A percentile compares a stretch with the other conserved stretches of the same genome.
These are phyloP conservation scores for Centroberyx gerrardi DNA, from an alignment of 2,797 vertebrate species.

Conservation along the genomic window DNA sequence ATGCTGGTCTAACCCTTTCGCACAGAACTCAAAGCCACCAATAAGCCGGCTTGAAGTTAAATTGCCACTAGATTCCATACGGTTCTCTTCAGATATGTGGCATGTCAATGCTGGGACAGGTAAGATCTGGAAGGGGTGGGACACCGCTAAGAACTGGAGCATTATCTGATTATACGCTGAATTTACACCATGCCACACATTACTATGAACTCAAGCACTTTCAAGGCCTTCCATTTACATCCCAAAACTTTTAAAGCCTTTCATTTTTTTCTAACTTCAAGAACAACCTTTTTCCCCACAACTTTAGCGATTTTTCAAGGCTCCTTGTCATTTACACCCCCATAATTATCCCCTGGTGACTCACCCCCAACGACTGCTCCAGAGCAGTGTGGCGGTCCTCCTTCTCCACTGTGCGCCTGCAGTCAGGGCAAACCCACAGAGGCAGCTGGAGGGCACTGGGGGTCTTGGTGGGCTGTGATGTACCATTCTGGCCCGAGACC, in stretches of 20 bases:
- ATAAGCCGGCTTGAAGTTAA: slow-evolving; percentile 3
- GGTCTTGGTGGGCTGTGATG: slow-evolving; percentile 89
- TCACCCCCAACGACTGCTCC: slow-evolving; percentile 92
- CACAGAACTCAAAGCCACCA: no score
- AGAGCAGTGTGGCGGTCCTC: slow-evolving; percentile 91
- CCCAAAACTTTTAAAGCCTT: no score
- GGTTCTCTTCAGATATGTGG: slow-evolving; percentile 7
- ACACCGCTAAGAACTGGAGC: background rate
- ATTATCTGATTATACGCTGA: background rate
- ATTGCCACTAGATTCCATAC: background rate
- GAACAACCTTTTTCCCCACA: background rate
- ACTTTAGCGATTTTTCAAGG: no score
- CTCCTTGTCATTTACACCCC: background rate
- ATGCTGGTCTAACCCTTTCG: no score
- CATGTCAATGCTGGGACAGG: background rate
- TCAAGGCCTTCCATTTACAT: background rate
- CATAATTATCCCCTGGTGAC: slow-evolving; percentile 46
- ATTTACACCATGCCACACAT: slow-evolving; percentile 1
- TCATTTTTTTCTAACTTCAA: background rate
- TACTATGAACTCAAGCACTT: no score
- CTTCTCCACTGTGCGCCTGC: slow-evolving; percentile 94
- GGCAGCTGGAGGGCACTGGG: slow-evolving; percentile 94
- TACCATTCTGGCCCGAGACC: slow-evolving; percentile 87
- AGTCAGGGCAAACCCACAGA: slow-evolving; percentile 97
- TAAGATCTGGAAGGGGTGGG: background rate